These are phyloP conservation scores for Lagopus leucura DNA, from an alignment of 2,113 vertebrate species.

Conservation along the genomic window DNA sequence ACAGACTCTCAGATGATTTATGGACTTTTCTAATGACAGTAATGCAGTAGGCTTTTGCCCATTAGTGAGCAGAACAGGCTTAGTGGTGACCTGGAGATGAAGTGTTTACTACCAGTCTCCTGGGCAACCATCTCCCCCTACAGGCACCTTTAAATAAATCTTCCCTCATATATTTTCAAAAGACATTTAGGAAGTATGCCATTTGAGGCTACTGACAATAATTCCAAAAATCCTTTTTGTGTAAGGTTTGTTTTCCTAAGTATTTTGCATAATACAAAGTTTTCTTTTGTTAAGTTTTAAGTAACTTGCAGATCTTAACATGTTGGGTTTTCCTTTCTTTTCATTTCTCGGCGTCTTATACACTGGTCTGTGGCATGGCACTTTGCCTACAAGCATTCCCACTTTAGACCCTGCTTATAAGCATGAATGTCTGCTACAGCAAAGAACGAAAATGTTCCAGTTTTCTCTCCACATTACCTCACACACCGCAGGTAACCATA, in stretches of 20 bases:
- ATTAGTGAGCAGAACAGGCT: neutral
- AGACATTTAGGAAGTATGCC: conserved; percentile 19
- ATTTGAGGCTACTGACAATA: neutral
- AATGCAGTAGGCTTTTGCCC: conserved; percentile 36
- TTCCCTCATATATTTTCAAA: conserved; percentile 14
- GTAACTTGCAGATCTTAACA: conserved; percentile 7
- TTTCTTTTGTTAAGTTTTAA: conserved; percentile 47
- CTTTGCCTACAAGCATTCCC: neutral
- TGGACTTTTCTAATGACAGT: conserved; percentile 13
- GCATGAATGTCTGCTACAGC: neutral
- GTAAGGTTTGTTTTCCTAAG: conserved; percentile 24
- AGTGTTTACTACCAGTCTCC: conserved; percentile 60
- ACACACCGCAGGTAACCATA: neutral
- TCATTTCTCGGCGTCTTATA: conserved; percentile 23
- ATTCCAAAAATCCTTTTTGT: conserved; percentile 41
- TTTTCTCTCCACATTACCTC: neutral
- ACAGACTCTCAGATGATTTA: conserved; percentile 24
- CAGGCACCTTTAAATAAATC: conserved; percentile 65
- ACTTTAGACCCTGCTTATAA: neutral
- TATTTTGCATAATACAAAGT: conserved; percentile 32
- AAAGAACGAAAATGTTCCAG: neutral
- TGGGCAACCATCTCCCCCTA: conserved; percentile 60
- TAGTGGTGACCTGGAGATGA: conserved; percentile 40
- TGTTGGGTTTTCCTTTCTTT: neutral
- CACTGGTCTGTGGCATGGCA: neutral